Evolutionary conservation across 2,113 vertebrate genomes (phyloP).

Genomic region (Elgaria multicarinata): DNA sequence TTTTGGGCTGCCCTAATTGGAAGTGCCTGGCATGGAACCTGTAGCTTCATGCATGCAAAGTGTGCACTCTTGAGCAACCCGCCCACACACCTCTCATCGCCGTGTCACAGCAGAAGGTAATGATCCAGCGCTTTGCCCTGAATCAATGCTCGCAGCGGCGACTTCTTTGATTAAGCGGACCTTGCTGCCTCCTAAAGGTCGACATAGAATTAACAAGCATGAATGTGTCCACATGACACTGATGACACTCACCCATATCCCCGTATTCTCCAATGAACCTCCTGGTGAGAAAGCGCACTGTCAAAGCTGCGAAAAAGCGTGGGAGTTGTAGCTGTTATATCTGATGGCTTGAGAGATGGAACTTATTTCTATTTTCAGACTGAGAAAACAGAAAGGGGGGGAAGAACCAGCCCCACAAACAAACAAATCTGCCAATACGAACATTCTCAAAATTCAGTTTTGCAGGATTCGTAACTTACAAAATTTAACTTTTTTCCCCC

Average conservation of each 20-base stretch:
- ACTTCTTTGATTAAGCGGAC: background rate
- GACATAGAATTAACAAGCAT: background rate
- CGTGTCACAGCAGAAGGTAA: background rate
- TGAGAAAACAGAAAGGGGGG: background rate
- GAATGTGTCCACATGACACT: background rate
- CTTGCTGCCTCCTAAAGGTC: background rate
- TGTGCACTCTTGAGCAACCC: background rate
- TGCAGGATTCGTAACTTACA: background rate
- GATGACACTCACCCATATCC: slow-evolving; percentile 81
- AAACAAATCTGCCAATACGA: background rate
- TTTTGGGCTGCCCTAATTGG: background rate
- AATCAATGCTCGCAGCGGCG: background rate
- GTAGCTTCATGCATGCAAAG: background rate
- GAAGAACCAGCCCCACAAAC: background rate
- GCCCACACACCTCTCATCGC: background rate
- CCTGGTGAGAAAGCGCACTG: slow-evolving; percentile 87
- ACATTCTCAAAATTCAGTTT: background rate
- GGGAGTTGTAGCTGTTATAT: background rate
- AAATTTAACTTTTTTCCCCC: too few relatives aligned
- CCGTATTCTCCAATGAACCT: slow-evolving; percentile 91
- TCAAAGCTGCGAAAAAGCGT: slow-evolving; percentile 77
- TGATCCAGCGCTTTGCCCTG: background rate
- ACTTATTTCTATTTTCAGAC: background rate
- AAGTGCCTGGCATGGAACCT: background rate
- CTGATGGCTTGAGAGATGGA: background rate